A percentile compares a stretch with the other conserved stretches of the same genome.
phyloP scores from a whole-genome alignment of 2,113 vertebrate genomes.

The Pelmatolapia mariae region DNA sequence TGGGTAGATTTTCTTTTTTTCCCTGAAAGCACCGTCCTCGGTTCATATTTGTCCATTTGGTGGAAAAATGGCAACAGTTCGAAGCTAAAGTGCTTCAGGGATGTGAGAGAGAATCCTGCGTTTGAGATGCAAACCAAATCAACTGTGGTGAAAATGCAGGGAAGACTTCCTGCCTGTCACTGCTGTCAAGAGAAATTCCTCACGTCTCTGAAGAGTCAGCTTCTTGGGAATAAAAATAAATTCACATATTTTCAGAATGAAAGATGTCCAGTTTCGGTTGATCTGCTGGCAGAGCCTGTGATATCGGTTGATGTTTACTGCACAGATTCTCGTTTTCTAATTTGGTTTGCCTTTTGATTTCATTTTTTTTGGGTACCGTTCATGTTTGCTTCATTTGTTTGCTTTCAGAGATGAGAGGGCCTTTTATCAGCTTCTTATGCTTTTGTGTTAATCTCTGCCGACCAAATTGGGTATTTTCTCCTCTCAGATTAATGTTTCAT shows the following conservation, averaged over 20 bases:
- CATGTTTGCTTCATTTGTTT: not conserved
- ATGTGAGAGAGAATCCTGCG: not conserved
- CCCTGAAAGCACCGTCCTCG: not conserved
- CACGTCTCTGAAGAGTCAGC: slow-evolving; percentile 2
- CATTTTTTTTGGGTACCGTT: rapidly evolving
- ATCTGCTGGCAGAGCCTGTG: not conserved
- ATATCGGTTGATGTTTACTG: not conserved
- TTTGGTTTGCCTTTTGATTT: not conserved
- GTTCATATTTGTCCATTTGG: slow-evolving; percentile 19
- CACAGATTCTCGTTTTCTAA: not conserved
- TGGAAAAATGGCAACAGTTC: not conserved
- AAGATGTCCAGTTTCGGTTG: not conserved
- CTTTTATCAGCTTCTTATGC: not conserved
- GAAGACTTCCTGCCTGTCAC: slow-evolving; percentile 36
- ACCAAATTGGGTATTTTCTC: not conserved
- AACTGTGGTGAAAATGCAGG: not conserved
- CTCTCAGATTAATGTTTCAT: not conserved
- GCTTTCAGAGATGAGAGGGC: not conserved
- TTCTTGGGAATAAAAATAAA: slow-evolving; percentile 12
- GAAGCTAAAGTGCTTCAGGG: slow-evolving; percentile 14
- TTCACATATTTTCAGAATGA: not conserved
- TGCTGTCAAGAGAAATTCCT: slow-evolving; percentile 23
- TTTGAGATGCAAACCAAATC: slow-evolving; percentile 15
- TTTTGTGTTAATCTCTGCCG: not conserved
- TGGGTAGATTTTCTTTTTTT: not conserved